Evolutionary conservation across 2,888 invertebrate species (phyloP).

Genomic region (Callimorpha dominula): DNA sequence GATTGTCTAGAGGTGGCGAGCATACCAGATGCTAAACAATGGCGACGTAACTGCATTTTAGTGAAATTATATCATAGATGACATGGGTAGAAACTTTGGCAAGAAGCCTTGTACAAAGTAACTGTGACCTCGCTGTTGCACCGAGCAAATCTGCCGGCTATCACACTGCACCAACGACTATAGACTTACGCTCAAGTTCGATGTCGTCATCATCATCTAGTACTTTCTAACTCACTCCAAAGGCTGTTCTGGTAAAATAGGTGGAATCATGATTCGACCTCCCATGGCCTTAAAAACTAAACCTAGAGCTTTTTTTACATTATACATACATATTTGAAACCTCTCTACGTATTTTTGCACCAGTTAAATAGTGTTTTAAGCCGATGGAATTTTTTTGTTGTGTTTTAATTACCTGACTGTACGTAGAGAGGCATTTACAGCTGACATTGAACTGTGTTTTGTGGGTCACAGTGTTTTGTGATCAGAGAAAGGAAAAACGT

Average conservation of each 20-base stretch:
- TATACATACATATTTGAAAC: neutral
- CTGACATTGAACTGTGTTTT: conserved; percentile 10
- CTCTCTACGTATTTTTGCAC: too few relatives aligned
- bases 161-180: too few relatives aligned
- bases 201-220: too few relatives aligned
- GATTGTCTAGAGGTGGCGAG: neutral
- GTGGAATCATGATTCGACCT: neutral
- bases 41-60: neutral
- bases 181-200: too few relatives aligned
- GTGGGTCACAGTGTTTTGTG: neutral
- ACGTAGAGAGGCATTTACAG: neutral
- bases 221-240: too few relatives aligned
- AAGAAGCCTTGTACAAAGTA: too few relatives aligned
- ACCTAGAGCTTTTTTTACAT: neutral
- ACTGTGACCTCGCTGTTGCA: too few relatives aligned
- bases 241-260: too few relatives aligned
- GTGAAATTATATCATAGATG: too few relatives aligned
- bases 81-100: too few relatives aligned
- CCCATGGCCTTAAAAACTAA: neutral
- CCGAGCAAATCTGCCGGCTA: too few relatives aligned
- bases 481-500: neutral
- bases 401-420: neutral
- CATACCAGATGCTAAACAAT: neutral
- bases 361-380: too few relatives aligned
- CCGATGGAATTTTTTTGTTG: neutral